Percentiles rank a stretch among this genome's conserved stretches.
Conservation (phyloP, 2,888 invertebrate species). For the Minunthozetes semirufus region DNA sequence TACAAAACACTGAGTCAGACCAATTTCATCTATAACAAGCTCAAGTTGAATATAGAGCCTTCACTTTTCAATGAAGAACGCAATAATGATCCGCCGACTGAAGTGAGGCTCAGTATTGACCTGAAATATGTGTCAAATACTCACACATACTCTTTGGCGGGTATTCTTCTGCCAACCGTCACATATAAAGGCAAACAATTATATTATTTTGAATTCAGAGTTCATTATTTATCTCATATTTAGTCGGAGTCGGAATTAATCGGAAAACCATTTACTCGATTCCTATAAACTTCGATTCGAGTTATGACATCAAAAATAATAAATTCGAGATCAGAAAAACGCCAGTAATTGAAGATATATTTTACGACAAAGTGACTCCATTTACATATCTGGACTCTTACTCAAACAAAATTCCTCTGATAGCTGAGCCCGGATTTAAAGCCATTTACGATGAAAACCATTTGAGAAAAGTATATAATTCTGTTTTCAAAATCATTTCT, state of each 20-base stretch:
- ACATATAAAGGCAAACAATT: background rate
- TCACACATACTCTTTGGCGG: conserved; percentile 29
- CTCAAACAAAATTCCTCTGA: conserved; percentile 26
- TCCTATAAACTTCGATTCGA: conserved; percentile 39
- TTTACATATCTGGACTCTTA: conserved; percentile 39
- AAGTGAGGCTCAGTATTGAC: conserved; percentile 38
- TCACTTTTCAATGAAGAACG: conserved; percentile 42
- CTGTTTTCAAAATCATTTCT: too few relatives aligned
- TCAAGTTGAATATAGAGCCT: conserved; percentile 41
- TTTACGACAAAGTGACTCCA: conserved; percentile 39
- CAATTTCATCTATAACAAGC: background rate
- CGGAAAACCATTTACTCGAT: conserved; percentile 35
- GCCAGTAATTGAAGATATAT: conserved; percentile 39
- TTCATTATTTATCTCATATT: conserved; percentile 3
- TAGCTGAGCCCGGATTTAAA: conserved; percentile 32
- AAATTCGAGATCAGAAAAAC: conserved; percentile 36
- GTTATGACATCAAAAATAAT: conserved; percentile 36
- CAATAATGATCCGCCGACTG: conserved; percentile 38
- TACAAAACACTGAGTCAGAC: background rate
- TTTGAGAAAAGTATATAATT: conserved; percentile 35
- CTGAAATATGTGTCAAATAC: background rate
- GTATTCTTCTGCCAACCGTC: conserved; percentile 37
- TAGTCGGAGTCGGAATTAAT: conserved; percentile 39
- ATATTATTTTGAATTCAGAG: too few relatives aligned
- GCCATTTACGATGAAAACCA: conserved; percentile 31